These are phyloP conservation scores for Drosophila histrio DNA, from an alignment of 2,888 invertebrate species.

Conservation along the genomic window DNA sequence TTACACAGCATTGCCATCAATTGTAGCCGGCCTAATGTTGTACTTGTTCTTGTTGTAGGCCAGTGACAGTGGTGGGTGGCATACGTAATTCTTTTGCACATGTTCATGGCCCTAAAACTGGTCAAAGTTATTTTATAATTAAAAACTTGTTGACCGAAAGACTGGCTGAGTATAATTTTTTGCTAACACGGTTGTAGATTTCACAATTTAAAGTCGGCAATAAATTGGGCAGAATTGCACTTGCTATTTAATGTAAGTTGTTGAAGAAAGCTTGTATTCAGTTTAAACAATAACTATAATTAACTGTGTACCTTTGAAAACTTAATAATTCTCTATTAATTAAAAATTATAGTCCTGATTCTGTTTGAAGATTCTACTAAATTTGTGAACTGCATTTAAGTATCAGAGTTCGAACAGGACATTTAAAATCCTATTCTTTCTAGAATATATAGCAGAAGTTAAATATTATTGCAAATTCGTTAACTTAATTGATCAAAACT, in stretches of 20 bases:
- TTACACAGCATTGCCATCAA: constrained; percentile 77
- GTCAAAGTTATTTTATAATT: constrained; percentile 78
- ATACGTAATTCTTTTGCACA: constrained; percentile 51
- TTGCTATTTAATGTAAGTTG: background rate
- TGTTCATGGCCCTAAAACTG: constrained; percentile 34
- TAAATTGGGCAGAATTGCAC: background rate
- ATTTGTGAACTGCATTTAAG: too few relatives aligned
- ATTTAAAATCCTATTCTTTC: too few relatives aligned
- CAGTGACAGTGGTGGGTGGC: constrained; percentile 19
- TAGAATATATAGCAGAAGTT: too few relatives aligned
- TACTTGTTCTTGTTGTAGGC: constrained; percentile 10
- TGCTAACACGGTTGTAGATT: background rate
- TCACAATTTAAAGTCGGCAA: background rate
- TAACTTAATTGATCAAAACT: too few relatives aligned
- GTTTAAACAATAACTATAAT: too few relatives aligned
- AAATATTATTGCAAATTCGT: too few relatives aligned
- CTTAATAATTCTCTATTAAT: too few relatives aligned
- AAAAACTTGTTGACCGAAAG: constrained; percentile 63
- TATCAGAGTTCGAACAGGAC: too few relatives aligned
- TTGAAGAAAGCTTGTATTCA: background rate
- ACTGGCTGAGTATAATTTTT: constrained; percentile 17
- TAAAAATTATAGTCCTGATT: too few relatives aligned
- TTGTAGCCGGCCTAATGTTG: constrained; percentile 43
- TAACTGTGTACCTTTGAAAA: too few relatives aligned
- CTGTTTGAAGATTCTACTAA: too few relatives aligned